Evolutionary conservation across 2,797 vertebrate genomes (phyloP), one percentile per base, ranked within the genome.

Genomic region (Peromyscus melanophrys): DNA sequence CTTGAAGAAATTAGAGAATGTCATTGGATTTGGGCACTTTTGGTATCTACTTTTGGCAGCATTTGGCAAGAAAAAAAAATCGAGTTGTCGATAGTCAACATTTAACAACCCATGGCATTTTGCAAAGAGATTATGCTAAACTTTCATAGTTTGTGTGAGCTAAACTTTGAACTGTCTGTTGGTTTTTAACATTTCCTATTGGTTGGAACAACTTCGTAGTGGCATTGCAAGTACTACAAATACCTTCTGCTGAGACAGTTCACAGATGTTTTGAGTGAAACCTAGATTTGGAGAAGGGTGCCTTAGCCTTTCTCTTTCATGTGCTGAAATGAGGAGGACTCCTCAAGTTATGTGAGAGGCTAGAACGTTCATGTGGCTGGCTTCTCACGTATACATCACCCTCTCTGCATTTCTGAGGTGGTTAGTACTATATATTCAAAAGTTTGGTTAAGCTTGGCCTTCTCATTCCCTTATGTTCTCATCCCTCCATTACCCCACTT

Each of bases 21-120:
- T 88, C 6, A 31, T 0, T 80, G 25, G 6, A 85, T 86, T 78
- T 31, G 95, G 73, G 34, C 40, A 75, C 78, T 97, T 98, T 78
- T 82, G 95, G n/a, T 34, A 96, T 88, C 77, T 95, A 94, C 52
- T 52, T 52, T 52, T 52, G 52, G 52, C 13, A 52, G 52, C 52
- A 55, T 81, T 95, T 67, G 21, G 71, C 27, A 90, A 29, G 37
- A 61, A 5, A 7, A 76, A 76, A 34, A 89, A 73, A 89, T 40
- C 17, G 34, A 83, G 37, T 59, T 87, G 90, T 37, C 63, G 94
- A 76, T 29, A 27, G 29, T 27, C 92, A 80, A 86, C 43, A 90
- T 40, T 90, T 95, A 94, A 98, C 76, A 96, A 69, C 0, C 1
- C 31, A 96, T 23, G 8, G 37, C 52, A 81, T 21, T 89, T 96